Evolutionary conservation across 2,797 vertebrate genomes (phyloP), one percentile per base, ranked within the genome.

Genomic region (Balearica regulorum): DNA sequence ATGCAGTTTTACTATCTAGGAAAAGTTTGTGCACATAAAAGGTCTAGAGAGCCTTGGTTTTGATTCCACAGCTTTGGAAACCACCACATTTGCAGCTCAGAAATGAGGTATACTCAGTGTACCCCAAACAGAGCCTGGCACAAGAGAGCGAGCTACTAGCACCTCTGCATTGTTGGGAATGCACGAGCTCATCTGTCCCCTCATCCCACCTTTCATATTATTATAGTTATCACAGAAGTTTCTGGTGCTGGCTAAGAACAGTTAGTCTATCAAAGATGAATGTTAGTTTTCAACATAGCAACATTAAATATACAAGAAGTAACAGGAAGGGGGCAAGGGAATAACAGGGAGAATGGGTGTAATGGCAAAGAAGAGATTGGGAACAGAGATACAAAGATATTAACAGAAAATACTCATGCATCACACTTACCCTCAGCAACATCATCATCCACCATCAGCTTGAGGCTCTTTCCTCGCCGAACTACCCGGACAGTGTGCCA

Each of bases 401-500:
- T 4, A 41, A 72, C 28, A 20, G 33, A 22, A 53, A 16, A 5
- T 8, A 13, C 2, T 12, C 25, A 4, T 5, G 6, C 24, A 25
- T 33, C 18, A 12, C 25, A 96, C 98, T 98, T 87, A 99, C 99
- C 99, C 98, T 99, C 99, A 25, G 99, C 99, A 94, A 99, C 99
- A 95, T 99, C 99, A 96, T 99, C 99, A 95, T 99, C 99, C 98
- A 99, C 99, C 2, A 98, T 99, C 94, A 99, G 98, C 98, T 99
- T 99, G 97, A 99, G 99, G 98, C 98, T 99, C 98, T 99, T 99
- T 97, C 99, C 99, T 88, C 99, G 98, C 11, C 99, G 99, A 97
- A 99, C 99, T 95, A 99, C 99, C 13, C 99, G 98, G 46, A 99
- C 99, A 20, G 99, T 99, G 98, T 99, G 99, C 99, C 99, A 99